Evolutionary conservation across 2,797 vertebrate genomes (phyloP), one percentile per base, ranked within the genome.

Genomic region (Botia kubotai): DNA sequence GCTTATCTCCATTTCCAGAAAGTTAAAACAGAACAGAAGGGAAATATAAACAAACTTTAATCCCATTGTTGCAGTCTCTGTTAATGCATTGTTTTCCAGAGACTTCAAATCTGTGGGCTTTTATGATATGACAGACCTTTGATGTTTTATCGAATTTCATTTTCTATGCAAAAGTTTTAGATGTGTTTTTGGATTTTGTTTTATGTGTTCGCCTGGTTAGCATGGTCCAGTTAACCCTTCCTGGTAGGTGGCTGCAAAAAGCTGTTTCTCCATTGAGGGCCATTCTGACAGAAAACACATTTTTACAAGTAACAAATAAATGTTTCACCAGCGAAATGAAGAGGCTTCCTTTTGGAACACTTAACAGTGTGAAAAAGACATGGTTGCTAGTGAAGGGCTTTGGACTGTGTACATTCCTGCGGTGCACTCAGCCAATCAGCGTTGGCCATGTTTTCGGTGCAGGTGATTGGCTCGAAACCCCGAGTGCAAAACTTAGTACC

Each of bases 1-100:
- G 79, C 66, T 85, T 79, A 83, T 83, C 85, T 82, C 65, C 39
- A 65, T 62, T 80, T 75, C 80, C 76, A 83, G 66, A 85, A 79
- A 85, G 82, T 85, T 82, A 63, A 39, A 74, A 52, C 48, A 69
- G 77, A 58, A 43, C 8, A 19, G 17, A 72, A 67, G 39, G 21
- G 16, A 63, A 79, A 80, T 65, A 70, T 43, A 16, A 72, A 36
- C 21, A 26, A 69, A 26, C 48, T 46, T 21, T 68, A 75, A 83
- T 76, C 71, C 66, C 33, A 71, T 76, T 60, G n/a, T 66, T 58
- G 53, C n/a, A 3, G 17, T 14, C 58, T 72, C 60, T 60, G 52
- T 66, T 62, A 67, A 66, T 67, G 21, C 69, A 67, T 82, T 79
- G 68, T 81, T 76, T 81, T 68, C 68, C 53, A 29, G 55, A 4